Evolutionary conservation across 2,113 vertebrate genomes (phyloP).

Genomic region (Lucifuga dentata): DNA sequence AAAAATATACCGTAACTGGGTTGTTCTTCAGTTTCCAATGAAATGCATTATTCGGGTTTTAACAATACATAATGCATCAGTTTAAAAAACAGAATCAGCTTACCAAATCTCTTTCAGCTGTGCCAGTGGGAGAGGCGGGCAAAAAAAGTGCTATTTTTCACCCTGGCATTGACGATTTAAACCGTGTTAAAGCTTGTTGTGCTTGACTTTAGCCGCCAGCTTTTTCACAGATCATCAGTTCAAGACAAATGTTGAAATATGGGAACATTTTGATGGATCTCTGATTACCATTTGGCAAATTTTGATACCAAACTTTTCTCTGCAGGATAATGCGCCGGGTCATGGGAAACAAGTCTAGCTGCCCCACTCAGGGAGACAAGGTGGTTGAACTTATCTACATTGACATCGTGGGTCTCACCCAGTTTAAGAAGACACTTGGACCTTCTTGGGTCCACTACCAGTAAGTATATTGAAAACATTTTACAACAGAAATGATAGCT

Average conservation of each 20-base stretch:
- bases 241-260: no score
- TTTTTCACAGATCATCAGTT: no score
- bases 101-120: background rate
- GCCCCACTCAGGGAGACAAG: conserved; percentile 95
- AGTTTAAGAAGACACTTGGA: conserved; percentile 98
- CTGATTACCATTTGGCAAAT: background rate
- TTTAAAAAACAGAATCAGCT: background rate
- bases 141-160: background rate
- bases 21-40: no score
- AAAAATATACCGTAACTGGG: no score
- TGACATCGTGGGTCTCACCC: conserved; percentile 97
- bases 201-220: no score
- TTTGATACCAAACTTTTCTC: background rate
- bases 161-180: no score
- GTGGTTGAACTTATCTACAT: conserved; percentile 99
- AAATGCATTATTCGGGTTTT: no score
- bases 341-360: conserved; percentile 98
- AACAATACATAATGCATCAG: no score
- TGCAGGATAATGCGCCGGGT: conserved; percentile 98
- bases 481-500: background rate
- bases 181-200: no score
- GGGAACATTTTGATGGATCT: no score
- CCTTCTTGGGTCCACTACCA: conserved; percentile 99
- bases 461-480: conserved; percentile 83
- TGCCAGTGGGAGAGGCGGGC: background rate